These are phyloP conservation scores for Urocyon cinereoargenteus DNA, from an alignment of 2,797 vertebrate genomes.

Conservation along the genomic window DNA sequence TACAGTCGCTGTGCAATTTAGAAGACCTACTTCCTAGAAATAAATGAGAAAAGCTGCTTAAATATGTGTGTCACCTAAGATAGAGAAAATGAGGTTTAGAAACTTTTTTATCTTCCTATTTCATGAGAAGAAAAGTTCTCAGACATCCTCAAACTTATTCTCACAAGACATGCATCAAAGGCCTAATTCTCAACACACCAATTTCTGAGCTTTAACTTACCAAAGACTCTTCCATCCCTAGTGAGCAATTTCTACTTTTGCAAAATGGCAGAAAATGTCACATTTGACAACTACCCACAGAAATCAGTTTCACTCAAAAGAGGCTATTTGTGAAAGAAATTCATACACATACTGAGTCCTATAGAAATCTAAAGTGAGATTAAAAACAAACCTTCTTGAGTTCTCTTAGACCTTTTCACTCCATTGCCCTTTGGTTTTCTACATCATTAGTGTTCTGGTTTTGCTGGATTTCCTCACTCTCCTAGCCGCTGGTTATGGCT, in stretches of 20 bases:
- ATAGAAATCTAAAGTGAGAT: slow-evolving; percentile 4
- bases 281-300: slow-evolving; percentile 58
- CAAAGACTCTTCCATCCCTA: slow-evolving; percentile 10
- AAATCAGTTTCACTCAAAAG: slow-evolving; percentile 43
- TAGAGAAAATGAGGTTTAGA: background rate
- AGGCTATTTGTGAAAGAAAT: slow-evolving; percentile 57
- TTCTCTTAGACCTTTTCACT: background rate
- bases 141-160: slow-evolving; percentile 3
- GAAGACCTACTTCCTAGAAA: slow-evolving; percentile 13
- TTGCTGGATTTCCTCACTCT: background rate
- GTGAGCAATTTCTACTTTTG: slow-evolving; percentile 65
- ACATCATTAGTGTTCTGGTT: background rate
- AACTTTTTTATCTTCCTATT: background rate
- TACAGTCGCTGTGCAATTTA: background rate
- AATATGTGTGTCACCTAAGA: background rate
- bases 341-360: background rate
- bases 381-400: background rate
- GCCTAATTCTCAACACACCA: slow-evolving; percentile 57
- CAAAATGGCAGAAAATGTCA: slow-evolving; percentile 69
- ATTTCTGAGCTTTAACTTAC: slow-evolving; percentile 59
- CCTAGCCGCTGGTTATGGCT: background rate
- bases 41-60: slow-evolving; percentile 9
- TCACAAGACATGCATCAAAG: slow-evolving; percentile 26
- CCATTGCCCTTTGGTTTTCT: background rate
- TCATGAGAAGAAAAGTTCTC: slow-evolving; percentile 42